Percentiles rank a stretch among this genome's conserved stretches.
phyloP scores from a whole-genome alignment of 2,888 invertebrate genomes.

The Eupsilia transversa region DNA sequence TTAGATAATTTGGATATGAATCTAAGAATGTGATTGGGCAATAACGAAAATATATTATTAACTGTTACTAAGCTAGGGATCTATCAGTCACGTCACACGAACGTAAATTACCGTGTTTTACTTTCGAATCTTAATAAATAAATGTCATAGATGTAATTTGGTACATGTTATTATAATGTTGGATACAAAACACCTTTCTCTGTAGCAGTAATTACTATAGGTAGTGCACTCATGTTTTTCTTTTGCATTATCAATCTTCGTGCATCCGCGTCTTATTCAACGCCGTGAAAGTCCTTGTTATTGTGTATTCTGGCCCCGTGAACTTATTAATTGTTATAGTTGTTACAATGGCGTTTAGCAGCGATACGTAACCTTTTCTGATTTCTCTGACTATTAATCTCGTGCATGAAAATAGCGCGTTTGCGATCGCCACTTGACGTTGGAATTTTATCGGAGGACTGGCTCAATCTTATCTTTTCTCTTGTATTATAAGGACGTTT shows the following conservation, averaged over 20 bases:
- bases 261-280: constrained; percentile 78
- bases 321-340: constrained; percentile 78
- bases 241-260: constrained; percentile 81
- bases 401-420: constrained; percentile 37
- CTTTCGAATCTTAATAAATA: constrained; percentile 84
- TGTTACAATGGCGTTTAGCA: constrained; percentile 68
- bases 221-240: constrained; percentile 81
- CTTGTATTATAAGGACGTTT: constrained; percentile 60
- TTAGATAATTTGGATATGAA: constrained; percentile 42
- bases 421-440: constrained; percentile 60
- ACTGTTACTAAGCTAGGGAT: constrained; percentile 71
- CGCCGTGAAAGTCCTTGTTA: constrained; percentile 83
- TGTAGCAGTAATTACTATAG: constrained; percentile 82
- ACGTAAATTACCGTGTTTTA: constrained; percentile 80
- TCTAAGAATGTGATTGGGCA: constrained; percentile 50
- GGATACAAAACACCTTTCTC: constrained; percentile 83
- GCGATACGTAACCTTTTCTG: constrained; percentile 63
- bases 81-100: constrained; percentile 79
- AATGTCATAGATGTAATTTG: constrained; percentile 86
- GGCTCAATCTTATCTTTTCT: constrained; percentile 57
- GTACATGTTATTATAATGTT: constrained; percentile 81
- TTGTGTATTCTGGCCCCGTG: constrained; percentile 73
- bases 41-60: constrained; percentile 72
- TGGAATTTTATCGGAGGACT: constrained; percentile 67
- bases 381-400: constrained; percentile 62